Conservation (phyloP, 2,888 invertebrate species). For the Drosophila rellima region DNA sequence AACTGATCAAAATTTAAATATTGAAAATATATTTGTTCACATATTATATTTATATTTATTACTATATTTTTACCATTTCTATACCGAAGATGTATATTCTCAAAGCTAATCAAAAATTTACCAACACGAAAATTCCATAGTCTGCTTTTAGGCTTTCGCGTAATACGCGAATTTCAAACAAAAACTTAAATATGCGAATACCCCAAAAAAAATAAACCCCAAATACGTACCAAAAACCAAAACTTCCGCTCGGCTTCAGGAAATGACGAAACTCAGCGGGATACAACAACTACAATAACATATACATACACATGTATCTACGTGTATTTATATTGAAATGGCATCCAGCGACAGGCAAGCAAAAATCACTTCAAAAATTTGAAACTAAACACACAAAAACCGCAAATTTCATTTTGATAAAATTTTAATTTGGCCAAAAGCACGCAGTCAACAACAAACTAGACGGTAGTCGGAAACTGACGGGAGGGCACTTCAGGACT, state of each 20-base stretch:
- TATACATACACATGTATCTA: background rate
- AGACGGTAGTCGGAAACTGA: conserved; percentile 4
- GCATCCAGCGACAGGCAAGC: conserved; percentile 17
- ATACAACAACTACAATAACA: conserved; percentile 23
- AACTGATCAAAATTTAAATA: no score
- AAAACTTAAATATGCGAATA: conserved; percentile 33
- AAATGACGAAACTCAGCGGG: conserved; percentile 44
- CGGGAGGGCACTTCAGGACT: conserved; percentile 14
- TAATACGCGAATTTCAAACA: conserved; percentile 16
- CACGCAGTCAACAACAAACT: conserved; percentile 37
- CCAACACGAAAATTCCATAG: conserved; percentile 22
- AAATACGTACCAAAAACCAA: conserved; percentile 26
- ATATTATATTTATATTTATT: no score
- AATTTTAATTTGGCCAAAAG: conserved; percentile 80
- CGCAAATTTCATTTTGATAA: conserved; percentile 81
- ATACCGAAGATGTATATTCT: conserved; percentile 10
- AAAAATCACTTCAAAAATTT: conserved; percentile 77
- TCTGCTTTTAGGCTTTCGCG: conserved; percentile 21
- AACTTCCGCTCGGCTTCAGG: conserved; percentile 55
- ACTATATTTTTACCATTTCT: background rate
- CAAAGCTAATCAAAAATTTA: conserved; percentile 40
- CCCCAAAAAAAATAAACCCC: conserved; percentile 12
- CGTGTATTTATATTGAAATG: background rate
- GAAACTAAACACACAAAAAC: conserved; percentile 80
- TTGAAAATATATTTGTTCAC: no score